These are phyloP conservation scores for Yponomeuta malinellus DNA, from an alignment of 2,888 invertebrate genomes.

Conservation along the genomic window DNA sequence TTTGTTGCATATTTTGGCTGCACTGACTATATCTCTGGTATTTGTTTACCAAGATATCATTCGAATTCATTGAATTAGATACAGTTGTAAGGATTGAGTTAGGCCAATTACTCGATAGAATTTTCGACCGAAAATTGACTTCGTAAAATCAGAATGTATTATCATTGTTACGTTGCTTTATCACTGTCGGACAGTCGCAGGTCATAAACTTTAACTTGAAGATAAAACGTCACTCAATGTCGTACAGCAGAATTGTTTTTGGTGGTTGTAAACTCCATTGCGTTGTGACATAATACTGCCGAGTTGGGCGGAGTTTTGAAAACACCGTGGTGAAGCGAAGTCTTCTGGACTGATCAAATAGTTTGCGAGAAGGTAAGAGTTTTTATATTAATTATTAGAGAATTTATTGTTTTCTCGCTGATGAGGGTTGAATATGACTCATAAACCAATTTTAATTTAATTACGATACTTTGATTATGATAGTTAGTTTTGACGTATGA, in stretches of 20 bases:
- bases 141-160: too few species aligned
- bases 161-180: too few species aligned
- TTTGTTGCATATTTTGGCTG: background rate
- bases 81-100: too few species aligned
- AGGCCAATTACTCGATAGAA: too few species aligned
- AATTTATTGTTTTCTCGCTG: too few species aligned
- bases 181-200: slow-evolving; percentile 20
- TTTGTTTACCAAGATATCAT: background rate
- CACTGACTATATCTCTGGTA: background rate
- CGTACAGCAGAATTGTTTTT: background rate
- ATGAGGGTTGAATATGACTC: too few species aligned
- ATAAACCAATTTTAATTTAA: too few species aligned
- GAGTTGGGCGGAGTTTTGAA: background rate
- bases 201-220: slow-evolving; percentile 47
- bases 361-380: background rate
- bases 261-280: background rate
- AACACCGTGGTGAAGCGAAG: background rate
- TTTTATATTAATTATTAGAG: too few species aligned
- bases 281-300: background rate
- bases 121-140: too few species aligned
- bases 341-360: background rate
- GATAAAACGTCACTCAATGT: slow-evolving; percentile 20
- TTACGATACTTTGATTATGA: too few species aligned
- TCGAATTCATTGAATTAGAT: background rate
- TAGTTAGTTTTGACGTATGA: too few species aligned